These are phyloP conservation scores for Octodon degus DNA, from an alignment of 2,113 vertebrate species.

Conservation along the genomic window DNA sequence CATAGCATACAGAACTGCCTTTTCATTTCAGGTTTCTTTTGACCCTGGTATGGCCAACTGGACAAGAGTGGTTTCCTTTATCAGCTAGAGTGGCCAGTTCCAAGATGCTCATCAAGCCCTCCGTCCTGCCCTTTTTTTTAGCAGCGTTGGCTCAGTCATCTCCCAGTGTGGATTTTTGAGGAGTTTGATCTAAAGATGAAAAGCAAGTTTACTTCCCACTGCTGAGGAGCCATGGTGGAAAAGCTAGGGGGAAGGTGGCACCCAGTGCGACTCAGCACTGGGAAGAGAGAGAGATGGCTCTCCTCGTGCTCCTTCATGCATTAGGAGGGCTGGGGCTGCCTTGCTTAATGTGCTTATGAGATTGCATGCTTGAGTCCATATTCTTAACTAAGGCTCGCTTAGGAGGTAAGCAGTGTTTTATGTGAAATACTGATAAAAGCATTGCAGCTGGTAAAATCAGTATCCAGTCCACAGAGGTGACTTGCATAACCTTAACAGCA, in stretches of 20 bases:
- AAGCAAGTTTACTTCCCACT: neutral
- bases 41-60: neutral
- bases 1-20: neutral
- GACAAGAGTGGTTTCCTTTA: neutral
- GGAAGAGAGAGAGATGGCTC: neutral
- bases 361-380: neutral
- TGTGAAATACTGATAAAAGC: neutral
- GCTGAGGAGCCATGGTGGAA: neutral
- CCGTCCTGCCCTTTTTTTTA: neutral
- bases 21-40: neutral
- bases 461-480: neutral
- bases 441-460: neutral
- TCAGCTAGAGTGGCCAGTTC: neutral
- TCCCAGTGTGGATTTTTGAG: neutral
- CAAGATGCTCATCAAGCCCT: neutral
- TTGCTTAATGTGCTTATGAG: neutral
- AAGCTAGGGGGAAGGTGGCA: neutral
- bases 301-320: neutral
- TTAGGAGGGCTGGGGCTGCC: neutral
- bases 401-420: neutral
- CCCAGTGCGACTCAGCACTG: neutral
- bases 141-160: neutral
- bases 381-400: neutral
- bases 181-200: constrained; percentile 39
- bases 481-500: neutral